Evolutionary conservation across 2,888 invertebrate genomes (phyloP).

Genomic region (Syrista parreyssii): DNA sequence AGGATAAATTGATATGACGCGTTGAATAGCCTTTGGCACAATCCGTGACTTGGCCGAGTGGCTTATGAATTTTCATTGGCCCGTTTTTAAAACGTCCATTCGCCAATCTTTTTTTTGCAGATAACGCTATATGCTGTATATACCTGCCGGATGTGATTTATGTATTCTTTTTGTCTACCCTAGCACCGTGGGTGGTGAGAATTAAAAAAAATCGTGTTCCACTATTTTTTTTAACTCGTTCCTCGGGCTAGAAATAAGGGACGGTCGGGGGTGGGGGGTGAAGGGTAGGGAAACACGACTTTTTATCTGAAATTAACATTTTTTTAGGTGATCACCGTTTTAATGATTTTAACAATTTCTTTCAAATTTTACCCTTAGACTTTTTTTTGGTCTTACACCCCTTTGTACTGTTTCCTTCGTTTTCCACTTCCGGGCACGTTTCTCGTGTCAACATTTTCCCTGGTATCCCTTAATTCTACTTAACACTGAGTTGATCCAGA

Average conservation of each 20-base stretch:
- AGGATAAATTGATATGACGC: not conserved
- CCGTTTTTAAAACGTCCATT: not conserved
- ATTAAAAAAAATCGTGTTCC: too few species aligned
- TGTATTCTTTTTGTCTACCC: not conserved
- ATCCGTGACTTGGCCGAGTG: not conserved
- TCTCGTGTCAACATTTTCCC: not conserved
- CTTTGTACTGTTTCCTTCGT: not conserved
- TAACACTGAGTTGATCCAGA: not conserved
- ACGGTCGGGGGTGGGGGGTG: too few species aligned
- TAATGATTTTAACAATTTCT: not conserved
- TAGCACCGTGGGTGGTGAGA: too few species aligned
- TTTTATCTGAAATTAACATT: too few species aligned
- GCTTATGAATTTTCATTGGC: not conserved
- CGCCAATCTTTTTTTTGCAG: not conserved
- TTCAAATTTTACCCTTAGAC: not conserved
- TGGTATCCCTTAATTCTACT: conserved; percentile 1
- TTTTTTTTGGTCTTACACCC: not conserved
- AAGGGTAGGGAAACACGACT: too few species aligned
- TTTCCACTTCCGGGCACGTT: not conserved
- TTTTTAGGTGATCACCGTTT: not conserved
- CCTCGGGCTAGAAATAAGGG: too few species aligned
- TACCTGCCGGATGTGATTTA: not conserved
- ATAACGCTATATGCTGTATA: not conserved
- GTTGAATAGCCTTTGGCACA: not conserved
- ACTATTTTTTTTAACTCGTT: too few species aligned